Evolutionary conservation across 2,888 invertebrate species (phyloP), one percentile per base, ranked within the genome.

Genomic region (Drosophila quinaria): DNA sequence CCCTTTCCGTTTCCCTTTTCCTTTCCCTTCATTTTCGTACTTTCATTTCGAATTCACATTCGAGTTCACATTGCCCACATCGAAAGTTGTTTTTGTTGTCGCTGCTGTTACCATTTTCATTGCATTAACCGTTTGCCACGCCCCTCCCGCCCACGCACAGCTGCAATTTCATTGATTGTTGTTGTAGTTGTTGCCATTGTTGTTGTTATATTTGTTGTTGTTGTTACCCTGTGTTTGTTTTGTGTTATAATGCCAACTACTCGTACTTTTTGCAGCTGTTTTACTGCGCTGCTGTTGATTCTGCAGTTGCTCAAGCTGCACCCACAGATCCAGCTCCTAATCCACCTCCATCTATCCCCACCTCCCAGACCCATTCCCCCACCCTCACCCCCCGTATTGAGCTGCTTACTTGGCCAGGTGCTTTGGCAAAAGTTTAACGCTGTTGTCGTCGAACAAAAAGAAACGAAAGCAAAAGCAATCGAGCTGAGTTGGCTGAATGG

Each of bases 61-160:
- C 61, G 52, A 59, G 39, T 49, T 49, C 59, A 54, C 50, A 46
- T 74, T 65, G 55, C 69, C 54, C 80, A 56, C 84, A 83, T 84
- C 67, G 65, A 78, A 74, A 70, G 73, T 69, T 70, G 81, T 74
- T 84, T 84, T 87, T 89, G 87, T 84, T 84, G 78, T 75, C 74
- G 74, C 60, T 74, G 74, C 80, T 68, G 59, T 70, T 68, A 54
- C 87, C 81, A 65, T 89, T 84, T 87, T 87, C 87, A 89, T 85
- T 87, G 87, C 85, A 85, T 85, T 85, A 85, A 89, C 76, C 78
- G 76, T 65, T 85, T 74, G 74, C 83, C 81, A 51, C 58, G 56
- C 61, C 69, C 37, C 19, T 10, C 25, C 39, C 47, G 17, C 59
- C 25, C 55, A 19, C 49, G 31, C 22, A 35, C 31, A 37, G 42